These are phyloP conservation scores for Aselliscus stoliczkanus DNA, from an alignment of 2,797 vertebrate genomes.

Conservation along the genomic window DNA sequence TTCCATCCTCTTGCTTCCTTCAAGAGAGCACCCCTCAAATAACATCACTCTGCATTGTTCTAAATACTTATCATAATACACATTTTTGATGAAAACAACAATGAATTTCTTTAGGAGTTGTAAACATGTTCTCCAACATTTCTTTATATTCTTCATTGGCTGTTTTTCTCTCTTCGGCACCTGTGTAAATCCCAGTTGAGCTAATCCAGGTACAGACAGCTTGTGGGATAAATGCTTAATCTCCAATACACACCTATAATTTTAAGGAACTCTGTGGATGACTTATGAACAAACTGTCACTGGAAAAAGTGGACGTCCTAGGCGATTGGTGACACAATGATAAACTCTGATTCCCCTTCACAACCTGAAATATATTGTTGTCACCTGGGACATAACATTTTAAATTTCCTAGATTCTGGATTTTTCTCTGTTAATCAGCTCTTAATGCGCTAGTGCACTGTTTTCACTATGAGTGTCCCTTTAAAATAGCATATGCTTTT, in stretches of 20 bases:
- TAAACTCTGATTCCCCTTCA: neutral
- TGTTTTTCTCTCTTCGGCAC: neutral
- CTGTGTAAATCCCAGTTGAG: neutral
- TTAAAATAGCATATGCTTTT: neutral
- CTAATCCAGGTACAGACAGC: neutral
- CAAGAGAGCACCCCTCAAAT: neutral
- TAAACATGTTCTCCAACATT: neutral
- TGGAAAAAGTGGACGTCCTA: neutral
- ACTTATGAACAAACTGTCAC: neutral
- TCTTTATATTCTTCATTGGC: neutral
- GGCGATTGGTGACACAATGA: neutral
- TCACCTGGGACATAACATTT: neutral
- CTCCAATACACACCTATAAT: neutral
- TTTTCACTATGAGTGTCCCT: neutral
- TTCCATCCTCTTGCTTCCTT: neutral
- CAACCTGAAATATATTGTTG: neutral
- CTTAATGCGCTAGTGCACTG: fast-evolving
- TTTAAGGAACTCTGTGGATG: neutral
- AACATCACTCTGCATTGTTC: neutral
- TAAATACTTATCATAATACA: neutral
- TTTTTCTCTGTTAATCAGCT: neutral
- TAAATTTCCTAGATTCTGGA: neutral
- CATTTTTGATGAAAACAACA: neutral
- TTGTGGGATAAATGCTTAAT: neutral
- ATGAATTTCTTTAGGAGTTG: neutral